A percentile compares a stretch with the other conserved stretches of the same genome.
Evolutionary conservation across 2,888 invertebrate genomes (phyloP).

Genomic region (Sesamia inferens): DNA sequence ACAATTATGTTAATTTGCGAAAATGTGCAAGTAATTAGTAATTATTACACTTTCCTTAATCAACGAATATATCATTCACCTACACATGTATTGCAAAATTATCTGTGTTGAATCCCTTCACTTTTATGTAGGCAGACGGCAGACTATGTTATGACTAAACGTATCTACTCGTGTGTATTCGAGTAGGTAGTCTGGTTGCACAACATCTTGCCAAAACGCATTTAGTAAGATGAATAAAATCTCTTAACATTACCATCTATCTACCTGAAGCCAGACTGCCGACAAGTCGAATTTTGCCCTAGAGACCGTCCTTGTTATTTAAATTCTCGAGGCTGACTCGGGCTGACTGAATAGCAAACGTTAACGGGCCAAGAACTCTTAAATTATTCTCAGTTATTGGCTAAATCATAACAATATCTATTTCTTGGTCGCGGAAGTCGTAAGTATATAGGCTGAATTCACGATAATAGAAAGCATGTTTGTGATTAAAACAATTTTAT

Average conservation of each 20-base stretch:
- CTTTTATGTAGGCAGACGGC: conserved; percentile 66
- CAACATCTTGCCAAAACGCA: conserved; percentile 49
- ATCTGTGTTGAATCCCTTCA: conserved; percentile 61
- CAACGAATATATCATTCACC: conserved; percentile 34
- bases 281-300: conserved; percentile 1
- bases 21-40: conserved; percentile 29
- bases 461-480: neutral
- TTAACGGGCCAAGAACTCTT: conserved; percentile 14
- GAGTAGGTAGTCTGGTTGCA: conserved; percentile 50
- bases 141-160: conserved; percentile 63
- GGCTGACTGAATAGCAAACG: conserved; percentile 38
- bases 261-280: conserved; percentile 4
- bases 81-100: conserved; percentile 58
- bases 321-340: conserved; percentile 8
- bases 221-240: conserved; percentile 40
- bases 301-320: conserved; percentile 29
- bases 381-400: conserved; percentile 31
- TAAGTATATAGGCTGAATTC: conserved; percentile 2
- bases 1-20: conserved; percentile 59
- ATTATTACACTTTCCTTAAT: conserved; percentile 50
- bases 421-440: conserved; percentile 18
- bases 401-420: conserved; percentile 38
- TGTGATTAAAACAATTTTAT: conserved; percentile 1
- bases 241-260: conserved; percentile 23
- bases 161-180: conserved; percentile 53